Percentiles rank a stretch among this genome's conserved stretches.
These are phyloP conservation scores for Lysiphlebus fabarum DNA, from an alignment of 1,140 invertebrate genomes.

Conservation along the genomic window DNA sequence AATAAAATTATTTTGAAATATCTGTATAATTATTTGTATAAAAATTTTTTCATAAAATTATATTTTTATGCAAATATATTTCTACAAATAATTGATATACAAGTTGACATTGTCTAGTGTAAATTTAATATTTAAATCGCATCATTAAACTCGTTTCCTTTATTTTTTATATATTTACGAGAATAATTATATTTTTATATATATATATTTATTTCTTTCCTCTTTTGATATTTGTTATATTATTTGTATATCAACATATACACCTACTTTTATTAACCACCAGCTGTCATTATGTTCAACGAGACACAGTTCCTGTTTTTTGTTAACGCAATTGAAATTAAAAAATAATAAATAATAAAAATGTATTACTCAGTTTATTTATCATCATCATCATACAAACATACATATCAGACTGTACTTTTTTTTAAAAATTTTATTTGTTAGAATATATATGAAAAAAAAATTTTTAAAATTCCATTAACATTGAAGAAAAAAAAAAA, in stretches of 20 bases:
- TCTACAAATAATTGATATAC: no score
- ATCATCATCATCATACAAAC: slow-evolving; percentile 9
- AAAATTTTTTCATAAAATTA: no score
- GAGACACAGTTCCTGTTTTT: slow-evolving; percentile 55
- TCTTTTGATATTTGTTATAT: slow-evolving; percentile 23
- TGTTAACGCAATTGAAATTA: slow-evolving; percentile 45
- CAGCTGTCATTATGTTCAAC: slow-evolving; percentile 39
- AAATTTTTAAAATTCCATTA: background rate
- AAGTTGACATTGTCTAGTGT: slow-evolving; percentile 9
- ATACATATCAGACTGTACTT: slow-evolving; percentile 7
- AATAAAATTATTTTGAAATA: no score
- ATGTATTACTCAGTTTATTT: no score
- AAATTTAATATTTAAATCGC: background rate
- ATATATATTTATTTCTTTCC: slow-evolving; percentile 28
- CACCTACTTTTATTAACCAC: slow-evolving; percentile 18
- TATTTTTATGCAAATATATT: no score
- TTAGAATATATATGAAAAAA: background rate
- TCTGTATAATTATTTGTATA: no score
- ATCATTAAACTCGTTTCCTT: slow-evolving; percentile 17
- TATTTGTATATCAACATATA: slow-evolving; percentile 14
- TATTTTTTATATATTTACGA: slow-evolving; percentile 8
- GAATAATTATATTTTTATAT: slow-evolving; percentile 16
- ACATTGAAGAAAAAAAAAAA: background rate
- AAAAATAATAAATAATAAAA: slow-evolving; percentile 14
- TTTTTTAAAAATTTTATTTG: background rate